phyloP scores from a whole-genome alignment of 2,797 vertebrate species.

The Epinephelus malabaricus region DNA sequence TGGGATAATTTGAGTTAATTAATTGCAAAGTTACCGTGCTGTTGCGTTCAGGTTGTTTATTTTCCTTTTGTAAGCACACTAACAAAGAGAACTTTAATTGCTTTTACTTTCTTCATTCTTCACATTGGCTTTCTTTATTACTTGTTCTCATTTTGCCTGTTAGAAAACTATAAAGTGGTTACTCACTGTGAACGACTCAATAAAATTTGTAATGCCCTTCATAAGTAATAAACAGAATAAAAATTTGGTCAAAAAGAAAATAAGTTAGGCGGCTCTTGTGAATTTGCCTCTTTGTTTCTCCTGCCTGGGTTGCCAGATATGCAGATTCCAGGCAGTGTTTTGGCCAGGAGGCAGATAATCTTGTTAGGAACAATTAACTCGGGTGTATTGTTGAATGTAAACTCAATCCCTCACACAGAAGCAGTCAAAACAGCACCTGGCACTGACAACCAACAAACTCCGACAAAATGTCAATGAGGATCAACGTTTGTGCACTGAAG shows the following conservation, averaged over 20 bases:
- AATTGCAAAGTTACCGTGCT: slow-evolving; percentile 6
- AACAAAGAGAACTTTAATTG: slow-evolving; percentile 8
- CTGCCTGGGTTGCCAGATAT: slow-evolving; percentile 75
- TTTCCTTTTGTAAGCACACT: neutral
- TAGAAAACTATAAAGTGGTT: slow-evolving; percentile 24
- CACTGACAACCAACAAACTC: slow-evolving; percentile 21
- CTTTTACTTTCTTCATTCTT: slow-evolving; percentile 3
- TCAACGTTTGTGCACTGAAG: slow-evolving; percentile 9
- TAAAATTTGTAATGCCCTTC: slow-evolving; percentile 16
- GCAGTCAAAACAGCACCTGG: slow-evolving; percentile 54
- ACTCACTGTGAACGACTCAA: slow-evolving; percentile 24
- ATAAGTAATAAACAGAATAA: slow-evolving; percentile 33
- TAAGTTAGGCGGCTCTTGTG: slow-evolving; percentile 56
- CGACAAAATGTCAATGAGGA: slow-evolving; percentile 55
- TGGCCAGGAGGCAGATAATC: slow-evolving; percentile 76
- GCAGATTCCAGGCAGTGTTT: slow-evolving; percentile 70
- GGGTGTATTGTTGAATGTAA: slow-evolving; percentile 72
- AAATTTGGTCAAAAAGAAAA: slow-evolving; percentile 57
- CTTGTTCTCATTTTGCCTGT: slow-evolving; percentile 8
- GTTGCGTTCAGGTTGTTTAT: neutral
- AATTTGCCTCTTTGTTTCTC: slow-evolving; percentile 59
- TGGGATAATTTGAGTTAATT: neutral
- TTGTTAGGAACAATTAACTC: slow-evolving; percentile 77
- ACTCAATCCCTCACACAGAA: slow-evolving; percentile 61
- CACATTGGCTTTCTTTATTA: neutral